These are phyloP conservation scores for Trichonephila inaurata DNA, from an alignment of 1,140 invertebrate species.

Conservation along the genomic window DNA sequence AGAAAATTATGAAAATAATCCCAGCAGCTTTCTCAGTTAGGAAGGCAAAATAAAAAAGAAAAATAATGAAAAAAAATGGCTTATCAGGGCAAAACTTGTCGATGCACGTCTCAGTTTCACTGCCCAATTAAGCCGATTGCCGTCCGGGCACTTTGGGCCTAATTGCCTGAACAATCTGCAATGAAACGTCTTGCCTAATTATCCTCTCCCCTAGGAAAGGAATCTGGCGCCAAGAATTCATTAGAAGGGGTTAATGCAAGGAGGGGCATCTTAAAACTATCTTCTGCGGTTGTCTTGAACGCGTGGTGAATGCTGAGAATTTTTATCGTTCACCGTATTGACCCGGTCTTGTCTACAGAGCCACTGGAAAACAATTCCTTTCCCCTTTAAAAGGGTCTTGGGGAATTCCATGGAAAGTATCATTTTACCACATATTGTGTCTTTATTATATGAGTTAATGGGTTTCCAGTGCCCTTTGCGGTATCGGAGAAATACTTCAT, in stretches of 20 bases:
- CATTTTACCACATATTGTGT: too few relatives aligned
- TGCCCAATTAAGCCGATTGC: slow-evolving; percentile 64
- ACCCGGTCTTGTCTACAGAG: not conserved
- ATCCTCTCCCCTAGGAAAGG: slow-evolving; percentile 43
- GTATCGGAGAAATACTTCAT: too few relatives aligned
- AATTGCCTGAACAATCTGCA: slow-evolving; percentile 73
- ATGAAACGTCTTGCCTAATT: slow-evolving; percentile 72
- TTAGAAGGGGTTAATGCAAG: slow-evolving; percentile 40
- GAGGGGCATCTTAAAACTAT: slow-evolving; percentile 51
- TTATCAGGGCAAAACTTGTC: slow-evolving; percentile 36
- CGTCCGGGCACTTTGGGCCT: slow-evolving; percentile 35
- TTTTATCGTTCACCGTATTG: slow-evolving; percentile 36
- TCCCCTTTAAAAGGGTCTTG: too few relatives aligned
- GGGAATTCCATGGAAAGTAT: too few relatives aligned
- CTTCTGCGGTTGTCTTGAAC: not conserved
- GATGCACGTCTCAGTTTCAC: slow-evolving; percentile 64
- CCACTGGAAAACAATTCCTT: too few relatives aligned
- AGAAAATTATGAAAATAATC: slow-evolving; percentile 4
- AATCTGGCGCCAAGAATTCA: slow-evolving; percentile 73
- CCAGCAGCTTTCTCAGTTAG: not conserved
- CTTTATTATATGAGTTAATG: too few relatives aligned
- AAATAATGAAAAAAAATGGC: not conserved
- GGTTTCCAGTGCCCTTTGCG: too few relatives aligned
- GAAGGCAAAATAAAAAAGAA: not conserved
- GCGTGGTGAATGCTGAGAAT: not conserved